These are phyloP conservation scores for Cataglyphis cursor DNA, from an alignment of 2,888 invertebrate genomes.

Conservation along the genomic window DNA sequence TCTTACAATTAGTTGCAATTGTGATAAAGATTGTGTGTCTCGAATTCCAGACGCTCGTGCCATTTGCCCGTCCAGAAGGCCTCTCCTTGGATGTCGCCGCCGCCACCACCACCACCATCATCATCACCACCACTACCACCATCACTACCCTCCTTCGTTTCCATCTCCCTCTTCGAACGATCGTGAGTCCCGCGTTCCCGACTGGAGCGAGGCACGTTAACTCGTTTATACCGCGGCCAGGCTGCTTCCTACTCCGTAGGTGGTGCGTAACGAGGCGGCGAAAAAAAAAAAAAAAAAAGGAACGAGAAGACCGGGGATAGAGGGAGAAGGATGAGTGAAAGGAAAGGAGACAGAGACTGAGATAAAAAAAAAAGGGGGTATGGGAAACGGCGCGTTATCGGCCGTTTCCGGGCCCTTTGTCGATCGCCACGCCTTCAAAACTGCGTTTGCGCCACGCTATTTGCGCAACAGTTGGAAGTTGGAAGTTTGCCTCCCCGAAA, in stretches of 20 bases:
- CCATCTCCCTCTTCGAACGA: constrained; percentile 41
- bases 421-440: constrained; percentile 74
- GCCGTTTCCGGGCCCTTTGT: constrained; percentile 77
- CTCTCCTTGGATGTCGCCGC: constrained; percentile 40
- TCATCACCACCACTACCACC: background rate
- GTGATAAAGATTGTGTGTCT: constrained; percentile 70
- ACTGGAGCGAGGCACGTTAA: constrained; percentile 51
- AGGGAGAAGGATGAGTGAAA: constrained; percentile 37
- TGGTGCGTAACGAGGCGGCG: constrained; percentile 44
- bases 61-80: constrained; percentile 34
- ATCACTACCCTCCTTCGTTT: background rate
- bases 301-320: constrained; percentile 32
- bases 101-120: background rate
- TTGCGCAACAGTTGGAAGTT: constrained; percentile 83
- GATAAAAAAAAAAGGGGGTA: constrained; percentile 45
- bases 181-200: constrained; percentile 53
- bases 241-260: constrained; percentile 57
- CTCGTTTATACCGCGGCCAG: constrained; percentile 62
- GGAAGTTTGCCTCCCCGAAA: constrained; percentile 70
- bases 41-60: constrained; percentile 67
- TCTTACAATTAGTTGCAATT: constrained; percentile 25
- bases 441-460: constrained; percentile 79
- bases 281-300: constrained; percentile 35
- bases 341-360: constrained; percentile 47
- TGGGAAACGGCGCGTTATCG: constrained; percentile 76